Evolutionary conservation across 2,113 vertebrate genomes (phyloP).

Genomic region (Rhinolophus sinicus): DNA sequence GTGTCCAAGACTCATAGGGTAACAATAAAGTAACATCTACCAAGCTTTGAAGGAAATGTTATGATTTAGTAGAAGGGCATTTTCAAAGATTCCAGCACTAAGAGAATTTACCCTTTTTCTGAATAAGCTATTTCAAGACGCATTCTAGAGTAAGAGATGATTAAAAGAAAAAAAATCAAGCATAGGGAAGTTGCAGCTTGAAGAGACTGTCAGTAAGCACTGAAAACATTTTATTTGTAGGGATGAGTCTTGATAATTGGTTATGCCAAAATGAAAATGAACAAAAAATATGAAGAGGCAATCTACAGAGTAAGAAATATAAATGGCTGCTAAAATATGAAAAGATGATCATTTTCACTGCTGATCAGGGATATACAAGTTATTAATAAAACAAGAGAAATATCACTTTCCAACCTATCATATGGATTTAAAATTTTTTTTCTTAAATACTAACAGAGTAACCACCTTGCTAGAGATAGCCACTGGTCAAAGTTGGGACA

Average conservation of each 20-base stretch:
- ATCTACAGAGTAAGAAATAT: background rate
- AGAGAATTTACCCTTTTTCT: background rate
- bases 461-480: background rate
- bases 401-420: slow-evolving; percentile 6
- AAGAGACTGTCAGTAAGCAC: background rate
- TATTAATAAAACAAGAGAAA: background rate
- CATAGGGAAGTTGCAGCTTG: background rate
- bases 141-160: background rate
- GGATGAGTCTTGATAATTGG: background rate
- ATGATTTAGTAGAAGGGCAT: background rate
- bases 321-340: background rate
- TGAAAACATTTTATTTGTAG: background rate
- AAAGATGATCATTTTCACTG: background rate
- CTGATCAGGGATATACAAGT: background rate
- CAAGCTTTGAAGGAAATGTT: background rate
- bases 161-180: slow-evolving; percentile 18
- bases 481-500: background rate
- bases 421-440: background rate
- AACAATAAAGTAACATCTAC: background rate
- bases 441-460: background rate
- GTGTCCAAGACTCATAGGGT: background rate
- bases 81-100: slow-evolving; percentile 48
- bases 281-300: background rate
- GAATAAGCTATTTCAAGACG: slow-evolving; percentile 19
- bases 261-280: background rate